phyloP scores from a whole-genome alignment of 2,797 vertebrate species.

The Cyclura pinguis region DNA sequence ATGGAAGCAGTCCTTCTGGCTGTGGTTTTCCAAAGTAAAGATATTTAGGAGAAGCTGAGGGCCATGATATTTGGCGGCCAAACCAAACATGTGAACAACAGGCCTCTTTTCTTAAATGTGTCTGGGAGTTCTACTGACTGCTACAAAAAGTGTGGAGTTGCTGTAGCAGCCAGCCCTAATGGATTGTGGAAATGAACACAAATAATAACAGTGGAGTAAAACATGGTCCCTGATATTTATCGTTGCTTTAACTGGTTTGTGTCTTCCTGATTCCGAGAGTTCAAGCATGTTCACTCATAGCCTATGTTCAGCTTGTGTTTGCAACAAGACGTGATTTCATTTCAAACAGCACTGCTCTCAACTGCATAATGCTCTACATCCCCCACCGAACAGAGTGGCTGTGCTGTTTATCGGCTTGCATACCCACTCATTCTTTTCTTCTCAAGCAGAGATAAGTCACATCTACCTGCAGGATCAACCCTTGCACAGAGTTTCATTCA shows the following conservation, averaged over 20 bases:
- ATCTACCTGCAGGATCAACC: background rate
- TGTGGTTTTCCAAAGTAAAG: conserved; percentile 1
- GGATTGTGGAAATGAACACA: background rate
- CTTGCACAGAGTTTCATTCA: background rate
- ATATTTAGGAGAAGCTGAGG: background rate
- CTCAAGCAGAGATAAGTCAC: background rate
- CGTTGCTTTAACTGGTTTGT: conserved; percentile 33
- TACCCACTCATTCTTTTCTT: background rate
- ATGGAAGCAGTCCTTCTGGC: conserved; percentile 19
- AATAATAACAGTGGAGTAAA: background rate
- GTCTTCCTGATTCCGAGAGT: conserved; percentile 19
- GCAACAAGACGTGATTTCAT: background rate
- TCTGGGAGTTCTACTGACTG: background rate
- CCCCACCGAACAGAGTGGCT: background rate
- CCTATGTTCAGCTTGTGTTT: background rate
- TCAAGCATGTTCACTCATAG: conserved; percentile 1
- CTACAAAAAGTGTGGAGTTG: background rate
- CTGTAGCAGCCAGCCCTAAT: background rate
- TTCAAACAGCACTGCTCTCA: background rate
- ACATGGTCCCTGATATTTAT: background rate
- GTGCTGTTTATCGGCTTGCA: background rate
- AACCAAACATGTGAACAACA: background rate
- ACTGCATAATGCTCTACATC: background rate
- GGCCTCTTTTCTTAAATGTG: background rate
- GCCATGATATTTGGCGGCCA: background rate